Percentiles rank a stretch among this genome's conserved stretches.
These are phyloP conservation scores for Harpagoxenus sublaevis DNA, from an alignment of 2,888 invertebrate genomes.

Conservation along the genomic window DNA sequence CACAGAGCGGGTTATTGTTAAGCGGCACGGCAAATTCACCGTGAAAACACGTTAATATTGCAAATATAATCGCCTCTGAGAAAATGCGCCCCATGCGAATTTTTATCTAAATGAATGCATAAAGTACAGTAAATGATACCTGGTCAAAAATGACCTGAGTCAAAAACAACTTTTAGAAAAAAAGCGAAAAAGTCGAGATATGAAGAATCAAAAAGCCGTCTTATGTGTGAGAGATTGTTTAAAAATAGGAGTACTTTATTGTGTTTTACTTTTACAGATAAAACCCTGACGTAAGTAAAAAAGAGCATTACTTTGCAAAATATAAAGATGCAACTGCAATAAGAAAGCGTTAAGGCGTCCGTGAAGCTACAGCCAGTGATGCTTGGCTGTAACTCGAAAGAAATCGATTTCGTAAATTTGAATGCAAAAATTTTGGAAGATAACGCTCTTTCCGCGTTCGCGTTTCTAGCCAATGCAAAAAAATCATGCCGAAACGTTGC, in stretches of 20 bases:
- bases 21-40: conserved; percentile 30
- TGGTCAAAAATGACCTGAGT: no score
- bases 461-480: background rate
- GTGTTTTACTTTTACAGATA: background rate
- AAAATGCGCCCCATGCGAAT: background rate
- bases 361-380: no score
- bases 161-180: background rate
- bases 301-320: background rate
- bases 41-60: conserved; percentile 26
- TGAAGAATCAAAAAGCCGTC: background rate
- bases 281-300: background rate
- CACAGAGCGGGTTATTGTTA: conserved; percentile 55
- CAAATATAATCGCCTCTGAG: background rate
- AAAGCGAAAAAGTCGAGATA: background rate
- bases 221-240: background rate
- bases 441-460: background rate
- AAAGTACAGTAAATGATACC: no score
- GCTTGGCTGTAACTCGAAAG: background rate
- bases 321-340: background rate
- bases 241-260: background rate
- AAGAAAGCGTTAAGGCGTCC: background rate
- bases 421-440: conserved; percentile 6
- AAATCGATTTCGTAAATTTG: background rate
- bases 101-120: background rate
- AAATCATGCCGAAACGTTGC: conserved; percentile 14